A percentile compares a stretch with the other conserved stretches of the same genome.
phyloP scores from a whole-genome alignment of 2,113 vertebrate species.

The pig (Sus scrofa) region DNA sequence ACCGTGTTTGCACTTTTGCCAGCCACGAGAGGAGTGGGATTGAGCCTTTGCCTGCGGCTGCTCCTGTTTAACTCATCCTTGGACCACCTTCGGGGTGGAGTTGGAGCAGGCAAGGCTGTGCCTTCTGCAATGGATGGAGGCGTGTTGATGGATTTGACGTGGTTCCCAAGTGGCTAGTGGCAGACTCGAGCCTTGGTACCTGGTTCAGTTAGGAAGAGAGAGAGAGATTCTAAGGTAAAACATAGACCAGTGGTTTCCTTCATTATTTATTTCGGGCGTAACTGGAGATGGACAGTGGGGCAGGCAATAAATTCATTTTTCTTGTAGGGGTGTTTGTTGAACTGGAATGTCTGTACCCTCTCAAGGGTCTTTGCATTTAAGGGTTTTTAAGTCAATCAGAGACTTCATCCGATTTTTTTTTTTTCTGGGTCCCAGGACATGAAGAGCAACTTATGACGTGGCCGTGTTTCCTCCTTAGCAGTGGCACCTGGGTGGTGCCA shows the following conservation, averaged over 20 bases:
- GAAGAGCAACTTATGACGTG: neutral
- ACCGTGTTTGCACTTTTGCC: neutral
- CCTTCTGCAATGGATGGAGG: neutral
- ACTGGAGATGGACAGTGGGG: neutral
- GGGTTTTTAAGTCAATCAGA: neutral
- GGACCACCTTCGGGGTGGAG: neutral
- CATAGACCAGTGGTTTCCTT: neutral
- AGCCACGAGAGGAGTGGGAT: neutral
- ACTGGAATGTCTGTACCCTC: neutral
- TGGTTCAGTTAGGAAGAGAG: neutral
- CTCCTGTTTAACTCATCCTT: neutral
- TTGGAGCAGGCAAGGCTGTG: rapidly evolving
- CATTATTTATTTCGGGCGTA: neutral
- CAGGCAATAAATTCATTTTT: neutral
- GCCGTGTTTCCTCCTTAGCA: neutral
- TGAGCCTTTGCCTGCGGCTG: neutral
- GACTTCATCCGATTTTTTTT: neutral
- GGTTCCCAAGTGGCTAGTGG: neutral
- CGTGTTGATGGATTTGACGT: neutral
- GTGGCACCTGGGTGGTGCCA: neutral
- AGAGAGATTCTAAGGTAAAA: neutral
- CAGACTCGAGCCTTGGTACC: neutral
- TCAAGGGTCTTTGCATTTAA: neutral
- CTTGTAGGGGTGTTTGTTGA: neutral
- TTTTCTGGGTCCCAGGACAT: neutral